Evolutionary conservation across 1,140 invertebrate genomes (phyloP), one percentile per base, ranked within the genome.

Genomic region (Ceratina australensis): DNA sequence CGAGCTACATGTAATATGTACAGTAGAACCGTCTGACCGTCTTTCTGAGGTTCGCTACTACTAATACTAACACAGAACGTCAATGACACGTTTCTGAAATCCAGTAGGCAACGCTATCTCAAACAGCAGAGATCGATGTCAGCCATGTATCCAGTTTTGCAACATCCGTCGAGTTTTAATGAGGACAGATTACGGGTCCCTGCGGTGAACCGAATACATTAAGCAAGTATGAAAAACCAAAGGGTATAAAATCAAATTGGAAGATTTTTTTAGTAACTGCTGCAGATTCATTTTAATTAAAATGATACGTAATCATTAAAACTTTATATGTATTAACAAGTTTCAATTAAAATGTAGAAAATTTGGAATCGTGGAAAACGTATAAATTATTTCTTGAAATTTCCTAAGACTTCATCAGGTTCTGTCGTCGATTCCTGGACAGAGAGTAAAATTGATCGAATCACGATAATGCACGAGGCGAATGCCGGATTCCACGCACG

Each of bases 11-110:
- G 33, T 42, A n/a, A n/a, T n/a, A 42, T 10, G 8, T 10, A 10
- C 33, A 10, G n/a, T 42, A 42, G 8, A 42, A 42, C 33, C 10
- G 18, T 68, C 54, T 68, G 54, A 22, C 26, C 28, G 15, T 75
- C 64, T 50, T 42, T 42, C 24, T 24, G 18, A 18, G 22, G 42
- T 67, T 47, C 52, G 28, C 24, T 12, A 65, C 59, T 75, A 59
- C 33, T 67, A 28, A 75, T 67, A 68, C 54, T 42, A 59, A 42
- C 10, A 15, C n/a, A n/a, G n/a, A n/a, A n/a, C n/a, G 49, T 64
- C 73, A 68, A 75, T 75, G 64, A 75, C 73, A 68, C 52, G 42
- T 59, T 68, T 68, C 73, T 75, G 24, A 75, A 75, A 65, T 59
- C 57, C 54, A 22, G 59, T 18, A 67, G 49, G 24, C 52, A 59